Conservation (phyloP, 2,113 vertebrate species). For the Scatophagus argus region DNA sequence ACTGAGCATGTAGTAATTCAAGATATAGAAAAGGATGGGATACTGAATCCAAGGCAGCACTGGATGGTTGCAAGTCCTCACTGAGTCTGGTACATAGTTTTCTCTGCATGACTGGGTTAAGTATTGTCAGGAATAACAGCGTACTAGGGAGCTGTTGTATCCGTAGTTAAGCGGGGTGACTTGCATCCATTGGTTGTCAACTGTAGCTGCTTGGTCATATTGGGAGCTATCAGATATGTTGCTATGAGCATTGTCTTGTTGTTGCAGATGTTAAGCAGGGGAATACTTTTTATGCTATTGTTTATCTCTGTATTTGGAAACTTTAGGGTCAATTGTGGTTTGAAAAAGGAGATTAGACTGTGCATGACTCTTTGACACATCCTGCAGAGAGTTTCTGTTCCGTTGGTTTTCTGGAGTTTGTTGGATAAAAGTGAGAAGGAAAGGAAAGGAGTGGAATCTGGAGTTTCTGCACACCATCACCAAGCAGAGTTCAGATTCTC, state of each 20-base stretch:
- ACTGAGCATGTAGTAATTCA: constrained; percentile 25
- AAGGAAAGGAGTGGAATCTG: constrained; percentile 65
- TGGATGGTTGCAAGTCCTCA: constrained; percentile 22
- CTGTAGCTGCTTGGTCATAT: background rate
- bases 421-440: constrained; percentile 18
- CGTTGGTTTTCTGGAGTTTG: constrained; percentile 10
- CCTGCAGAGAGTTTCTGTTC: constrained; percentile 25
- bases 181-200: constrained; percentile 36
- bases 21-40: constrained; percentile 42
- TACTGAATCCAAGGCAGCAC: constrained; percentile 59
- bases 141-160: constrained; percentile 23
- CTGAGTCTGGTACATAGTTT: constrained; percentile 13
- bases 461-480: constrained; percentile 80
- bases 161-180: constrained; percentile 15
- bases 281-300: background rate
- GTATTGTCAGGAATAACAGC: constrained; percentile 18
- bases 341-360: constrained; percentile 2
- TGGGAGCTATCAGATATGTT: constrained; percentile 11
- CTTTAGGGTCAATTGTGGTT: background rate
- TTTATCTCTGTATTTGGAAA: constrained; percentile 3
- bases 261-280: background rate
- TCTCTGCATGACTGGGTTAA: constrained; percentile 33
- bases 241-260: constrained; percentile 1
- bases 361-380: background rate
- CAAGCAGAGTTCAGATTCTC: constrained; percentile 47